These are phyloP conservation scores for Harlomillsia oculata DNA, from an alignment of 1,140 invertebrate species.

Conservation along the genomic window DNA sequence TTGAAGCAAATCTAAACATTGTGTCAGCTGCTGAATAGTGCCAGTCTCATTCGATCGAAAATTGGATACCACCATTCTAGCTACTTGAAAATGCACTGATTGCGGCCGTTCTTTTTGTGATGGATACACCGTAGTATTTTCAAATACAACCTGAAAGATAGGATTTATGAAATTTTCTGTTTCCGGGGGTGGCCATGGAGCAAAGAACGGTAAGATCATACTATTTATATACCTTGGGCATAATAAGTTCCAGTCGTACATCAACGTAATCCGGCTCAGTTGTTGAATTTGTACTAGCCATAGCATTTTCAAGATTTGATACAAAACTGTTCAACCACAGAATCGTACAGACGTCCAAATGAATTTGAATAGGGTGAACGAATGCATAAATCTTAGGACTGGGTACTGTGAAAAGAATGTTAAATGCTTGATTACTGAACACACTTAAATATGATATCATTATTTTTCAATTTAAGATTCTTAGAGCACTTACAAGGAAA, in stretches of 20 bases:
- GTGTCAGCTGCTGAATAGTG: conserved; percentile 59
- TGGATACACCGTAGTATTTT: conserved; percentile 56
- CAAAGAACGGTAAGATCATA: too few species aligned
- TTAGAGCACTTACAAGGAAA: conserved; percentile 67
- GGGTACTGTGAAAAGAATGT: conserved; percentile 58
- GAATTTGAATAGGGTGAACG: conserved; percentile 74
- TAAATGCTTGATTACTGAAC: conserved; percentile 25
- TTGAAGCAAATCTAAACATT: conserved; percentile 61
- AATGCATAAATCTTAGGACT: conserved; percentile 84
- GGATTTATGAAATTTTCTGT: too few species aligned
- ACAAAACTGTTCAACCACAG: conserved; percentile 91
- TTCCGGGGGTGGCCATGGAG: too few species aligned
- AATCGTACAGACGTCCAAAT: conserved; percentile 71
- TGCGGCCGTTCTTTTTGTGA: conserved; percentile 70
- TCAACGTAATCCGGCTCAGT: conserved; percentile 62
- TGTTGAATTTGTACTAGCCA: conserved; percentile 46
- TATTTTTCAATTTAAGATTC: neutral
- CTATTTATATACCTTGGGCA: conserved; percentile 62
- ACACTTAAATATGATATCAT: conserved; percentile 10
- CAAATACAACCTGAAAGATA: conserved; percentile 55
- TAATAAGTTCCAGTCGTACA: conserved; percentile 77
- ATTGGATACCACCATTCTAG: conserved; percentile 63
- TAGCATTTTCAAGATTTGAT: conserved; percentile 68
- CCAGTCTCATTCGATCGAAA: conserved; percentile 54
- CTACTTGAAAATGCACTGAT: conserved; percentile 69